phyloP scores from a whole-genome alignment of 23 tunicate species.

The Ciona savignyi region DNA sequence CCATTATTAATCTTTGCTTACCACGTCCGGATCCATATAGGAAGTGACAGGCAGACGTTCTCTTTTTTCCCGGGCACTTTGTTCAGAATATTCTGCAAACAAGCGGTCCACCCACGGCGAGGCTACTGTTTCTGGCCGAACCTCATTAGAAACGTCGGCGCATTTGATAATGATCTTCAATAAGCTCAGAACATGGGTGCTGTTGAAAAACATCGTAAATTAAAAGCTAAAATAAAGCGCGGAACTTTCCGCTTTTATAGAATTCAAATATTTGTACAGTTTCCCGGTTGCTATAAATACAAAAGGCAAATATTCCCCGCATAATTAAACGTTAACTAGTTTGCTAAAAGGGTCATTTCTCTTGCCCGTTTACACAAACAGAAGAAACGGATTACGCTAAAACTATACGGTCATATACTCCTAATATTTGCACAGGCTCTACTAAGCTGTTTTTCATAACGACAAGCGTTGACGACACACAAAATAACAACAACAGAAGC shows the following conservation, averaged over 20 bases:
- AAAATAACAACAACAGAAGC: neutral
- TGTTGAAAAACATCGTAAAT: conserved; percentile 18
- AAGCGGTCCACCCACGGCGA: conserved; percentile 87
- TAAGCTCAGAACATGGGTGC: conserved; percentile 62
- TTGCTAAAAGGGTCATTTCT: neutral
- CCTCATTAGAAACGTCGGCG: conserved; percentile 93
- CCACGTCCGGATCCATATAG: conserved; percentile 94
- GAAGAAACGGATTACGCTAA: neutral
- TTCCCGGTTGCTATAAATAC: too few relatives aligned
- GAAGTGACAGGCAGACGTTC: conserved; percentile 73
- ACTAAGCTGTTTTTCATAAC: neutral
- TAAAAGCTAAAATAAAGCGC: neutral
- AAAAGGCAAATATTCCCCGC: neutral
- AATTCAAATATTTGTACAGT: too few relatives aligned
- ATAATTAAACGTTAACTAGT: neutral
- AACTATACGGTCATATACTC: too few relatives aligned
- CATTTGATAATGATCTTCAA: conserved; percentile 88
- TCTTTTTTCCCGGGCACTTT: conserved; percentile 75
- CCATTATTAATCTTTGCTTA: conserved; percentile 18
- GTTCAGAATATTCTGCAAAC: conserved; percentile 76
- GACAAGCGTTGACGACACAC: neutral
- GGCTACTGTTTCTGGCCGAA: conserved; percentile 87
- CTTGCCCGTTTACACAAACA: neutral
- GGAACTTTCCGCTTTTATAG: neutral
- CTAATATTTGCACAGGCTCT: neutral